Percentiles rank a stretch among this genome's conserved stretches.
phyloP scores from a whole-genome alignment of 2,888 invertebrate species.

The Liodrosophila aerea region DNA sequence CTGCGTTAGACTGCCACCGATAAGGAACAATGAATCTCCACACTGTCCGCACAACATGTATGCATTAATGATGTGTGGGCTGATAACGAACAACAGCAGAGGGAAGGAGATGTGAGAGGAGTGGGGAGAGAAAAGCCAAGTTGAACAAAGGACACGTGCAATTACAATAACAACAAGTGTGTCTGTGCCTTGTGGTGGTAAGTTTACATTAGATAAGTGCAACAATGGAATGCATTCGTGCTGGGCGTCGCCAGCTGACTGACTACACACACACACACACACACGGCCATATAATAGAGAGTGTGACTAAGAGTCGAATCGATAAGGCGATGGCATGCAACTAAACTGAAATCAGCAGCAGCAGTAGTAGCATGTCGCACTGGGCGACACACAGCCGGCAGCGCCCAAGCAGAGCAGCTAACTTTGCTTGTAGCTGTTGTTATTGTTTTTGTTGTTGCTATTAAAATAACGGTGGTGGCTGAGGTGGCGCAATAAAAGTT shows the following conservation, averaged over 20 bases:
- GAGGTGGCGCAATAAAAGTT: constrained; percentile 65
- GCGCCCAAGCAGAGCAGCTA: constrained; percentile 27
- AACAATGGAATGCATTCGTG: constrained; percentile 43
- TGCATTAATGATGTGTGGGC: constrained; percentile 30
- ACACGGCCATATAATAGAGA: too few species aligned
- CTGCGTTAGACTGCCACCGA: neutral
- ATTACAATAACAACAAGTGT: constrained; percentile 55
- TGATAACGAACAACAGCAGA: constrained; percentile 29
- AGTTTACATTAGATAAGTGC: constrained; percentile 47
- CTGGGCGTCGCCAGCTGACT: constrained; percentile 65
- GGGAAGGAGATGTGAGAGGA: too few species aligned
- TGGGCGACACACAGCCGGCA: constrained; percentile 60
- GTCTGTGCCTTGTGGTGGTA: constrained; percentile 12
- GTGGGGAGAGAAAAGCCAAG: too few species aligned
- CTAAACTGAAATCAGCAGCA: neutral
- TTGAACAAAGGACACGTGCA: constrained; percentile 42
- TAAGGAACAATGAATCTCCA: constrained; percentile 17
- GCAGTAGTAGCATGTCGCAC: constrained; percentile 25
- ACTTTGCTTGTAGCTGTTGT: constrained; percentile 20
- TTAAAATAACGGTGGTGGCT: constrained; percentile 25
- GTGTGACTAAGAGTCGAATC: constrained; percentile 42
- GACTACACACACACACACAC: constrained; percentile 2
- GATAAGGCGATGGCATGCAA: constrained; percentile 58
- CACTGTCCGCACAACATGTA: constrained; percentile 24
- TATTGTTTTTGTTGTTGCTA: constrained; percentile 12